Evolutionary conservation across 1,140 invertebrate species (phyloP), one percentile per base, ranked within the genome.

Genomic region (Bursaphelenchus mucronatus): DNA sequence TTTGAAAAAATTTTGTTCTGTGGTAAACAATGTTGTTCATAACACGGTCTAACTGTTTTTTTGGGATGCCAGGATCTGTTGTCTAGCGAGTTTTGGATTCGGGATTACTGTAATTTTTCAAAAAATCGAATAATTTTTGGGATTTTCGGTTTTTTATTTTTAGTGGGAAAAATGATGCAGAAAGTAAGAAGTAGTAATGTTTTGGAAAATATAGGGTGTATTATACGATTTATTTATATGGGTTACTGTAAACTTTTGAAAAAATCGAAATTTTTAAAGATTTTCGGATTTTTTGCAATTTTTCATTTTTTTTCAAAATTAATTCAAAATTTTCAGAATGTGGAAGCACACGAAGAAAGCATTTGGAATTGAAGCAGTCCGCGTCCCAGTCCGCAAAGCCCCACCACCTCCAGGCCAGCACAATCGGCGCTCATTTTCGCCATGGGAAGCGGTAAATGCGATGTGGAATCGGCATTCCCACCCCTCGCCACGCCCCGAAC

Each of bases 311-410:
- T 30, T 30, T 30, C 30, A 30, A 30, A 30, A 30, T 5, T 5
- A 30, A 30, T 5, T 5, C 30, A 5, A 30, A 30, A 9, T 68
- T n/a, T 64, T 19, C 49, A 78, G 75, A 64, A 73, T 80, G 15
- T 79, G 76, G 76, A 51, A 50, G 19, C 50, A 66, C 21, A n/a
- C 63, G 5, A 66, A 65, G 21, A 58, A 73, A 13, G 43, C 39
- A 5, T 62, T 81, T 10, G 68, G 78, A 15, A 45, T 80, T 15
- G 74, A 71, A 57, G 62, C 58, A 39, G 57, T 70, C 15, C 51
- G 66, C 4, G 75, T 78, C 1, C 78, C 78, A 13, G 63, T 76
- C 13, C 53, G 78, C 39, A 78, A 72, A 67, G 77, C 79, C 6
- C 79, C 76, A 15, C 68, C 79, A 43, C 74, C 68, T 8, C 79